Evolutionary conservation across 2,797 vertebrate genomes (phyloP), one percentile per base, ranked within the genome.

Genomic region (Ispidina lecontei): DNA sequence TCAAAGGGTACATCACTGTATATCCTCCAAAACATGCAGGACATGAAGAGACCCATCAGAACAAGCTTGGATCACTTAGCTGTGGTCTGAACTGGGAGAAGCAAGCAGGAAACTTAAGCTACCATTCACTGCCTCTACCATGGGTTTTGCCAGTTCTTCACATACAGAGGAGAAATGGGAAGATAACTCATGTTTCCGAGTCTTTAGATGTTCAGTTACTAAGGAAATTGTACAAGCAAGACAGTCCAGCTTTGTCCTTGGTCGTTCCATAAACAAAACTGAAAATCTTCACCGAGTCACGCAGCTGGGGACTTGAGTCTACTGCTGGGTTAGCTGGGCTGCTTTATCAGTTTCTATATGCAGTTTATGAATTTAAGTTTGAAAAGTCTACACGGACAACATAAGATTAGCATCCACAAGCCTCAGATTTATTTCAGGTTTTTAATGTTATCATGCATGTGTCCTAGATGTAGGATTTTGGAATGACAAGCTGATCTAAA

Each of bases 381-480:
- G n/a, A 67, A 92, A 73, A 88, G 33, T 49, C 81, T 58, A 51
- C 28, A 26, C 63, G 77, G 23, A 68, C 77, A 63, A 39, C 20
- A 16, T 18, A 83, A 85, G 44, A 95, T 92, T 89, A 89, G 14
- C 76, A 87, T 88, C 49, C 43, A 79, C 29, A 70, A 87, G 54
- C 28, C 52, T 90, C 60, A 80, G 5, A 77, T 87, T 85, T 92
- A 70, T 72, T 89, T 85, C 47, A 74, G 58, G 69, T 85, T 64
- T 71, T 83, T 89, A 87, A 77, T 54, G 80, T 93, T 89, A 92
- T 58, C 43, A 68, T 70, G 33, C 35, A 44, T 49, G 75, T 81
- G 44, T 54, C 76, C 85, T 89, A 87, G 9, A 75, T 76, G 51
- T 49, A 86, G 51, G 22, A 86, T 81, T 93, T 93, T 85, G 77